Conservation (phyloP, 2,113 vertebrate species). For the Acinonyx jubatus region DNA sequence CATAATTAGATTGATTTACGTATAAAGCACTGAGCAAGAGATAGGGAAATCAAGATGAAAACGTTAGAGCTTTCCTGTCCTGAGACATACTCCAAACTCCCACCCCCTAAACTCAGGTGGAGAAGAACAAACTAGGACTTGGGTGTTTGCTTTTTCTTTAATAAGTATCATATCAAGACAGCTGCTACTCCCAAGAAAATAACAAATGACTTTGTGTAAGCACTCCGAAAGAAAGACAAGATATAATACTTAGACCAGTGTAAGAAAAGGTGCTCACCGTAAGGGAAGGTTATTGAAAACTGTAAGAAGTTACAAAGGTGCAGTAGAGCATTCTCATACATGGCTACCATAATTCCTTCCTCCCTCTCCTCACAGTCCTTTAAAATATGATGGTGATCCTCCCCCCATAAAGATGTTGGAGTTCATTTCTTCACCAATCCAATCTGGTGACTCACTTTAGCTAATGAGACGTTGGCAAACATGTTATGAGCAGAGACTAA, state of each 20-base stretch:
- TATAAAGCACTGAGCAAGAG: not conserved
- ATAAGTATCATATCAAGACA: not conserved
- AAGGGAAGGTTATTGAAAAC: not conserved
- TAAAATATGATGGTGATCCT: not conserved
- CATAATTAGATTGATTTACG: not conserved
- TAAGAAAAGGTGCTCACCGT: not conserved
- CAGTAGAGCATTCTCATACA: not conserved
- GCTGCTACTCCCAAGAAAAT: not conserved
- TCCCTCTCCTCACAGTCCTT: not conserved
- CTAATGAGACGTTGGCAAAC: not conserved
- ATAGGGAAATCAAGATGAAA: not conserved
- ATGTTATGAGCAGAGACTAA: not conserved
- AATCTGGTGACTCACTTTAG: not conserved
- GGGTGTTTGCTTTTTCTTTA: not conserved
- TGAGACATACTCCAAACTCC: not conserved
- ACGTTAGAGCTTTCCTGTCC: not conserved
- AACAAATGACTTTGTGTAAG: not conserved
- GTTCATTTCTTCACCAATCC: not conserved
- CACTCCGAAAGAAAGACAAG: not conserved
- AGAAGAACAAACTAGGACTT: not conserved
- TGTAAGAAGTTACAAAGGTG: not conserved
- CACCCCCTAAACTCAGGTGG: not conserved
- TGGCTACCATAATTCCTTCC: not conserved
- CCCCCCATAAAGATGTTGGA: not conserved
- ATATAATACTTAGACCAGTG: no score